Evolutionary conservation across 2,113 vertebrate species (phyloP), one percentile per base, ranked within the genome.

Genomic region (Crocuta crocuta): DNA sequence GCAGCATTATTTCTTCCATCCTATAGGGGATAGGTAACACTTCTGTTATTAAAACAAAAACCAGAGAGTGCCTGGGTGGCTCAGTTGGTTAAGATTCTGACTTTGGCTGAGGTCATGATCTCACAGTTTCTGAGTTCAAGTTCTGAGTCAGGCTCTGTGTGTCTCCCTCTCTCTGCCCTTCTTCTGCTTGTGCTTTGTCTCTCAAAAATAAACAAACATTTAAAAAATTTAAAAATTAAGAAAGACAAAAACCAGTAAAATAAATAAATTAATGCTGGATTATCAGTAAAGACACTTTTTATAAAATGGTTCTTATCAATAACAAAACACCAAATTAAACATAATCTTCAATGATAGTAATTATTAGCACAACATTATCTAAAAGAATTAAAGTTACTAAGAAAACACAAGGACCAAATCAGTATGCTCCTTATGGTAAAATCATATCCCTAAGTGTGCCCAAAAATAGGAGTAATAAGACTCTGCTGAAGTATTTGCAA

Each of bases 341-440:
- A 82, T 63, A 53, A 70, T 83, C 50, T 89, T 78, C 55, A 55
- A 78, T 74, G 31, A 73, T 53, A 68, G 63, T 61, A 58, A 58
- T 31, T 43, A 81, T 7, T 48, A 81, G 45, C 58, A 82, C 3
- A 28, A 82, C 3, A 28, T 21, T 70, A 88, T 48, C 2, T 66
- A 91, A 76, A 55, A 92, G 88, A 93, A 73, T 89, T 35, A 90
- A 26, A 93, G 70, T 71, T 71, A 31, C 23, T 78, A 95, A 53
- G 33, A 73, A 53, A 82, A 82, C n/a, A 85, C 53, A 74, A 48
- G 24, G 43, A 61, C 26, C 13, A 53, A 93, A 87, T 43, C 7
- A 73, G 4, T 39, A 48, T 74, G 87, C 9, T 85, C 58, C 48
- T 73, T 28, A 12, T 8, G 5, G 35, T 39, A 11, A 68, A 73